Conservation (phyloP, 23 tunicate species). For the Trididemnum clinides region DNA sequence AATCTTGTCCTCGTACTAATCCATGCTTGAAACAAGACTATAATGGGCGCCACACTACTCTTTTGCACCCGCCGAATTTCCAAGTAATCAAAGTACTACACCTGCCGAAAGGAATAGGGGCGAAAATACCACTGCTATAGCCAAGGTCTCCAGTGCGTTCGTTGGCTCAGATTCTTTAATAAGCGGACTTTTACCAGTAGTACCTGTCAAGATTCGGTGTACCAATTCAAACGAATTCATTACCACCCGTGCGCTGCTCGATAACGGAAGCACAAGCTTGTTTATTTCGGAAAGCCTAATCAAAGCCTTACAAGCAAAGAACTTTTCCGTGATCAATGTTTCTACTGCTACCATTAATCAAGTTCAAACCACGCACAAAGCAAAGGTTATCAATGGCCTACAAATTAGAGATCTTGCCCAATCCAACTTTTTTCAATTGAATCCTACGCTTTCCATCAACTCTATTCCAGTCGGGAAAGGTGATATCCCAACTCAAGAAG, state of each 20-base stretch:
- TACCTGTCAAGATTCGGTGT: conserved; percentile 7
- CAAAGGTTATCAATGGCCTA: neutral
- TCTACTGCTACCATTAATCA: conserved; percentile 13
- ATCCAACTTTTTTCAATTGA: neutral
- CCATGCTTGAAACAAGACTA: conserved; percentile 41
- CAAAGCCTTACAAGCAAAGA: neutral
- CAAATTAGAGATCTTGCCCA: conserved; percentile 20
- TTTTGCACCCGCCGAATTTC: conserved; percentile 50
- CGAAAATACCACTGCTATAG: neutral
- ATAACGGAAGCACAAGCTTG: conserved; percentile 15
- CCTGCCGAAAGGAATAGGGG: neutral
- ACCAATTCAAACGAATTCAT: neutral
- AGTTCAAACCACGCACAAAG: neutral
- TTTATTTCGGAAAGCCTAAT: conserved; percentile 7
- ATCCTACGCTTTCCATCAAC: conserved; percentile 14
- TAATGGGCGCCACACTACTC: conserved; percentile 32
- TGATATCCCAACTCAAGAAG: conserved; percentile 37
- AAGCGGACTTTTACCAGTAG: neutral
- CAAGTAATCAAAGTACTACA: too few relatives aligned
- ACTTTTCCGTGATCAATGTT: conserved; percentile 10
- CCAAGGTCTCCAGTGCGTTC: conserved; percentile 6
- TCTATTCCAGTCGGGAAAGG: neutral
- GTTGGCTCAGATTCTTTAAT: neutral
- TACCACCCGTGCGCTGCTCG: conserved; percentile 17
- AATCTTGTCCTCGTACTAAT: too few relatives aligned